Base-by-base conservation (phyloP, 2,797 vertebrate genomes). In the Thripadectes ignobilis region DNA sequence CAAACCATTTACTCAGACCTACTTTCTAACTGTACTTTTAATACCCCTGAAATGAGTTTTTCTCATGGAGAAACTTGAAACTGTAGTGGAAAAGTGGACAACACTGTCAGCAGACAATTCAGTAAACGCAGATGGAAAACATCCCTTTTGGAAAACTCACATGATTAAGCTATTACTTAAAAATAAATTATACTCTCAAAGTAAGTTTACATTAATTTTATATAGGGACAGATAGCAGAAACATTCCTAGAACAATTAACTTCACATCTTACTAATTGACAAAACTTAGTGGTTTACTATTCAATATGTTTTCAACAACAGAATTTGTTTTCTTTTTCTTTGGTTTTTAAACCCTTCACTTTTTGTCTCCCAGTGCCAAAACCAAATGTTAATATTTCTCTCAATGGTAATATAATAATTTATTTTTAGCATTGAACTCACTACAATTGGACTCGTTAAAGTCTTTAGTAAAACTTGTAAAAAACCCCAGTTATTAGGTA, bases 1-100 rank as follows among this genome's bases (percentile, higher is more conserved):
- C 81, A 92, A 95, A 89, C 67, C 92, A 94, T 97, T 98, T 98
- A 94, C 43, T 46, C 29, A 96, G 86, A 89, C 91, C 81, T 97
- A 86, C 73, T 93, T 96, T 96, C 58, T 91, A 86, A 85, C 73
- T 92, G 34, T 89, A 84, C 46, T 95, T 97, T 95, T 85, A 97
- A 95, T 95, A 94, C 32, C 26, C 80, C n/a, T 89, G 46, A 94
- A 97, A 95, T 75, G 19, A 96, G 9, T 88, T 79, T 95, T 91
- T 82, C 57, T 77, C 74, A 23, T 91, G 54, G 58, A 92, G 29
- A 87, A 85, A n/a, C 15, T 78, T 62, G 29, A 82, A 92, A 74
- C 49, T 93, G 61, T 46, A 26, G 58, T 75, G 27, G 23, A 90
- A 75, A 72, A 89, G 23, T 68, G 34, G 59, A 76, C 73, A 96